These are phyloP conservation scores for Brachyopa scutellaris DNA, from an alignment of 2,888 invertebrate genomes.

Conservation along the genomic window DNA sequence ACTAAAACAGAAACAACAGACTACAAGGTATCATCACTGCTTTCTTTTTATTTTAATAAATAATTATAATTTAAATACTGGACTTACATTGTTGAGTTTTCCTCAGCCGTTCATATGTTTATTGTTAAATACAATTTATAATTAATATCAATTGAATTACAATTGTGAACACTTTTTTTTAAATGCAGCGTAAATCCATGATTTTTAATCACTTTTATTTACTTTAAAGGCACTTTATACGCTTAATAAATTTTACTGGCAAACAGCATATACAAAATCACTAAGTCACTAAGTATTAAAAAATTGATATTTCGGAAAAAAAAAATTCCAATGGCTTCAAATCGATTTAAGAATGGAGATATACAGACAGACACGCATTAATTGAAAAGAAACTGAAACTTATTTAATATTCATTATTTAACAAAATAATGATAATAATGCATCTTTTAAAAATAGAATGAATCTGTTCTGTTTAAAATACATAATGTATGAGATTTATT, in stretches of 20 bases:
- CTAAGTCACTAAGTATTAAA: neutral
- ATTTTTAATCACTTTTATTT: neutral
- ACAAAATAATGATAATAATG: neutral
- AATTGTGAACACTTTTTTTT: conserved; percentile 15
- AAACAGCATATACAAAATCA: neutral
- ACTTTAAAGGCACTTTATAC: neutral
- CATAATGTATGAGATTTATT: too few relatives aligned
- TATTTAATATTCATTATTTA: too few relatives aligned
- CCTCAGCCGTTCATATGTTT: too few relatives aligned
- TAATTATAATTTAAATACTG: too few relatives aligned
- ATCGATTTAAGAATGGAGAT: too few relatives aligned
- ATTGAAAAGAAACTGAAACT: too few relatives aligned
- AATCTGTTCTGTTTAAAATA: conserved; percentile 5
- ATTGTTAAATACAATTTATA: neutral
- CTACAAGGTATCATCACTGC: too few relatives aligned
- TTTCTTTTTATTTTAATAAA: too few relatives aligned
- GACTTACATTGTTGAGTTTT: too few relatives aligned
- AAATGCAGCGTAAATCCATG: conserved; percentile 29
- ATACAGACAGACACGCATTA: too few relatives aligned
- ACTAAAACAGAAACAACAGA: too few relatives aligned
- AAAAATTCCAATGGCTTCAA: neutral
- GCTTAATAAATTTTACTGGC: neutral
- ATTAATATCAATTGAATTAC: neutral
- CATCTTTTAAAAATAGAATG: conserved; percentile 4
- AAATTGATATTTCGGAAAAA: too few relatives aligned